phyloP scores from a whole-genome alignment of 2,113 vertebrate genomes.

The Brienomyrus longianalis region DNA sequence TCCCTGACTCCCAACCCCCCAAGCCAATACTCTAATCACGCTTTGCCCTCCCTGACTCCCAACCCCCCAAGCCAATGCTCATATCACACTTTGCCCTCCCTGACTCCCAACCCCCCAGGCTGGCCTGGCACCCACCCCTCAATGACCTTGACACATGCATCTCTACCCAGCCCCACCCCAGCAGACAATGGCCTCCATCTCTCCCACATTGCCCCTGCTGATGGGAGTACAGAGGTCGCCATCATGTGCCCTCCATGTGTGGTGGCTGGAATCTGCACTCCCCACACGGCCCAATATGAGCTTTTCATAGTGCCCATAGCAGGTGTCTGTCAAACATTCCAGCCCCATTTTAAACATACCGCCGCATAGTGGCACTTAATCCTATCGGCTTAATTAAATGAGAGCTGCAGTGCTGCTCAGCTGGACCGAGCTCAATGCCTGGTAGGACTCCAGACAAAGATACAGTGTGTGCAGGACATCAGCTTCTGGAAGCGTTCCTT shows the following conservation, averaged over 20 bases:
- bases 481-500: conserved; percentile 43
- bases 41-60: background rate
- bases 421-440: conserved; percentile 80
- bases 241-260: background rate
- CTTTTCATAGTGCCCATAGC: conserved; percentile 70
- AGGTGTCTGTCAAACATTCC: conserved; percentile 76
- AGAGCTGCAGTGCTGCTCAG: conserved; percentile 78
- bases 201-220: background rate
- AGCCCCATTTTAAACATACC: conserved; percentile 72
- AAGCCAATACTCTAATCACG: background rate
- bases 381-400: conserved; percentile 90
- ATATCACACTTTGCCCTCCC: background rate
- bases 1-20: background rate
- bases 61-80: background rate
- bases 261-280: conserved; percentile 16
- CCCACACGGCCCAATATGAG: conserved; percentile 68
- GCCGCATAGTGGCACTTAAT: conserved; percentile 80
- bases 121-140: background rate
- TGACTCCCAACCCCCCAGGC: background rate
- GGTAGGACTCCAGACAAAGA: conserved; percentile 75
- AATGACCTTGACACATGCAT: background rate
- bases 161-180: background rate
- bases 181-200: background rate
- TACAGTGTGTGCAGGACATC: conserved; percentile 53
- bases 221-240: background rate